Evolutionary conservation across 1,140 invertebrate genomes (phyloP).

Genomic region (Venustaconcha ellipsiformis): DNA sequence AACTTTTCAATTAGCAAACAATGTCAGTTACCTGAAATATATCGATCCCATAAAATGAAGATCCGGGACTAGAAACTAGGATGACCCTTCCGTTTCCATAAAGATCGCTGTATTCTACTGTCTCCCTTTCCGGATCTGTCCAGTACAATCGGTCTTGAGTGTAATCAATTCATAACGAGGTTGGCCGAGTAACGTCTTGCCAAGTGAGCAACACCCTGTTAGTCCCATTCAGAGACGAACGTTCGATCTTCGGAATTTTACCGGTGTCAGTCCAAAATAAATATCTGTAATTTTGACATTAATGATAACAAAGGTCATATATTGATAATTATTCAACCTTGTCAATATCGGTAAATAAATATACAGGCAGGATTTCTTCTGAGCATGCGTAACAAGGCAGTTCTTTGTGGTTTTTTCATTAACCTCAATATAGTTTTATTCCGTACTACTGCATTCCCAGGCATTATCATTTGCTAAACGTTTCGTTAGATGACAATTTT

Average conservation of each 20-base stretch:
- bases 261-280: slow-evolving; percentile 29
- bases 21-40: slow-evolving; percentile 7
- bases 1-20: no score
- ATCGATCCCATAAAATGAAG: slow-evolving; percentile 12
- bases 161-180: slow-evolving; percentile 9
- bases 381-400: no score
- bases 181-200: slow-evolving; percentile 9
- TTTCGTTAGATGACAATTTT: no score
- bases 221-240: slow-evolving; percentile 12
- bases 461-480: no score
- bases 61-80: slow-evolving; percentile 8
- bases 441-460: no score
- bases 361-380: no score
- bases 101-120: slow-evolving; percentile 14
- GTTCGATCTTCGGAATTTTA: slow-evolving; percentile 13
- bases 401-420: no score
- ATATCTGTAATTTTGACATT: slow-evolving; percentile 3
- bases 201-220: slow-evolving; percentile 7
- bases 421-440: no score
- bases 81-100: slow-evolving; percentile 12
- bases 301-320: no score
- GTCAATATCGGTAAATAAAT: no score
- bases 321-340: no score
- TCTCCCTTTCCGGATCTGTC: slow-evolving; percentile 18
- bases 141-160: slow-evolving; percentile 8